phyloP scores from a whole-genome alignment of 1,140 invertebrate species.

The Pemphigus obesinymphae region DNA sequence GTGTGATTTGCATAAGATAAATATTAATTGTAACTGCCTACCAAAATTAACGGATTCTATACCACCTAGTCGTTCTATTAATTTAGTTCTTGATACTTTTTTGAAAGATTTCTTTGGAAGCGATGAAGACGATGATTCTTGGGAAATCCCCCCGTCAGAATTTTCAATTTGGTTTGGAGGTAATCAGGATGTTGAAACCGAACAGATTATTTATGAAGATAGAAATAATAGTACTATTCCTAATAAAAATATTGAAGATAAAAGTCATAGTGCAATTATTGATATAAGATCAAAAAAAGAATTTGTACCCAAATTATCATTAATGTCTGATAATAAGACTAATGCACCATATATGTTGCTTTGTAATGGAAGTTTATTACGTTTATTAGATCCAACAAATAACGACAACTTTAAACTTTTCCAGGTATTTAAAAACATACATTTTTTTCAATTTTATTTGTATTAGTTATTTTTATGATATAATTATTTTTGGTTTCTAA shows the following conservation, averaged over 20 bases:
- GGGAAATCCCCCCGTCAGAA: not conserved
- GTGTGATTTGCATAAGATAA: constrained; percentile 71
- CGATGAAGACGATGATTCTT: not conserved
- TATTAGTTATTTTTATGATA: not conserved
- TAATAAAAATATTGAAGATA: not conserved
- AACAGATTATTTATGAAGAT: not conserved
- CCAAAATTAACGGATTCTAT: constrained; percentile 45
- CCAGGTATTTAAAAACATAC: constrained; percentile 58
- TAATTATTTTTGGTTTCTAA: too few species aligned
- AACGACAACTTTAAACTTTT: constrained; percentile 80
- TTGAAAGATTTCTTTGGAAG: not conserved
- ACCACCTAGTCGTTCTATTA: too few species aligned
- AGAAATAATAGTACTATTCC: not conserved
- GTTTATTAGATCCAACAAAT: constrained; percentile 78
- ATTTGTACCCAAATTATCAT: constrained; percentile 53
- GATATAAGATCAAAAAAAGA: not conserved
- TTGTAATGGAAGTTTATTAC: constrained; percentile 82
- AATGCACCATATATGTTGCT: constrained; percentile 78
- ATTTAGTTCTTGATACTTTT: not conserved
- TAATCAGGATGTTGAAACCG: not conserved
- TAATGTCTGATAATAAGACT: constrained; percentile 51
- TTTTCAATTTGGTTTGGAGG: not conserved
- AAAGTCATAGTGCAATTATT: not conserved
- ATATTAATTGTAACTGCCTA: constrained; percentile 75
- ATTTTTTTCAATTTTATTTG: not conserved